Evolutionary conservation across 1,140 invertebrate genomes (phyloP), one percentile per base, ranked within the genome.

Genomic region (Megathymus violae): DNA sequence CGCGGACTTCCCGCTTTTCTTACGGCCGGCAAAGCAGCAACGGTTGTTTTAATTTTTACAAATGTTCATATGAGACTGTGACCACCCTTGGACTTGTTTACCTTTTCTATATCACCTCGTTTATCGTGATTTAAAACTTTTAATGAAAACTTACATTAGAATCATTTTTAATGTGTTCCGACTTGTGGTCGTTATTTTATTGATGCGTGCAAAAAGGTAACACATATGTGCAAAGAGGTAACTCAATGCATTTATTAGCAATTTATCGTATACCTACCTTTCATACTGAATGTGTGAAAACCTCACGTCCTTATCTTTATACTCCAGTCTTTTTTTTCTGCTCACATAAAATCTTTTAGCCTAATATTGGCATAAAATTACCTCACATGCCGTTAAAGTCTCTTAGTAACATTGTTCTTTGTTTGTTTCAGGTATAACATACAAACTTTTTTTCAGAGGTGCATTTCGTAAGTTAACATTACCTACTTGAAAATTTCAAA

Each of bases 391-490:
- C 16, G 11, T 48, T 27, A 48, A n/a, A 31, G 4, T 9, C 27
- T n/a, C n/a, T n/a, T n/a, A n/a, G n/a, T 48, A 31, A 48, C 14
- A 48, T 14, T 48, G 22, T 48, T 48, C 19, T 14, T 31, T 47
- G 17, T 50, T 50, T 50, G 46, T 50, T 50, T 50, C 46, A 50
- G 46, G 46, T 50, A 34, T n/a, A 50, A 25, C 25, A 50, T 50
- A 14, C 11, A 50, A 50, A 25, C 46, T n/a, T 34, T 1, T 16
- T 27, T 47, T 31, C 14, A 27, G 22, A 6, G 13, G 46, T 16
- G 46, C 13, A 50, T 15, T 51, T 38, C 4, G 31, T 51, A 51
- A 51, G 31, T 27, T 51, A 51, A 51, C n/a, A n/a, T n/a, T n/a
- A n/a, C n/a, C n/a, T n/a, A 51, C 31, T 17, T 14, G 13, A 0